These are phyloP conservation scores for Lypha dubia DNA, from an alignment of 2,888 invertebrate species.

Conservation along the genomic window DNA sequence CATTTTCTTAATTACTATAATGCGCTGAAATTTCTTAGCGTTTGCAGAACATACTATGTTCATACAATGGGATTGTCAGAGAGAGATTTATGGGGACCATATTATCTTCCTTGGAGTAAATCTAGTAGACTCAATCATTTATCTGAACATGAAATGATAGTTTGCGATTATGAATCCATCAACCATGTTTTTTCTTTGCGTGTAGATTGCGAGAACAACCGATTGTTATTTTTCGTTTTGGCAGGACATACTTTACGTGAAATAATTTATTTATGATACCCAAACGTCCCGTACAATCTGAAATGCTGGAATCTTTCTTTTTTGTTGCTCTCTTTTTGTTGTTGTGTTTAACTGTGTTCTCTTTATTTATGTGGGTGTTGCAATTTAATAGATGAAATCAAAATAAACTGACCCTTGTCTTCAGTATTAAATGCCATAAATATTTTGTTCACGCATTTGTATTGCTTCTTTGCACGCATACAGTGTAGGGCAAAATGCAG, in stretches of 20 bases:
- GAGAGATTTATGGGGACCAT: no score
- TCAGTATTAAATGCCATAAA: constrained; percentile 32
- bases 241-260: constrained; percentile 30
- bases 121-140: no score
- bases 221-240: constrained; percentile 35
- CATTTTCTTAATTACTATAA: no score
- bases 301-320: neutral
- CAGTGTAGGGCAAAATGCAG: constrained; percentile 30
- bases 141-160: no score
- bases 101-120: no score
- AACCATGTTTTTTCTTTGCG: no score
- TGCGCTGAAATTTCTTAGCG: no score
- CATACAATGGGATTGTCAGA: no score
- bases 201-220: constrained; percentile 41
- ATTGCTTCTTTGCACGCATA: constrained; percentile 30
- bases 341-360: neutral
- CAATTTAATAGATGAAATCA: constrained; percentile 51
- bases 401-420: constrained; percentile 53
- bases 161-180: no score
- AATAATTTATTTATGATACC: constrained; percentile 67
- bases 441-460: constrained; percentile 17
- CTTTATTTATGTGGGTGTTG: constrained; percentile 48
- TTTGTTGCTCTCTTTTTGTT: neutral
- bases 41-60: no score
- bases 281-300: constrained; percentile 58